Evolutionary conservation across 1,140 invertebrate genomes (phyloP), one percentile per base, ranked within the genome.

Genomic region (Watersipora subatra): DNA sequence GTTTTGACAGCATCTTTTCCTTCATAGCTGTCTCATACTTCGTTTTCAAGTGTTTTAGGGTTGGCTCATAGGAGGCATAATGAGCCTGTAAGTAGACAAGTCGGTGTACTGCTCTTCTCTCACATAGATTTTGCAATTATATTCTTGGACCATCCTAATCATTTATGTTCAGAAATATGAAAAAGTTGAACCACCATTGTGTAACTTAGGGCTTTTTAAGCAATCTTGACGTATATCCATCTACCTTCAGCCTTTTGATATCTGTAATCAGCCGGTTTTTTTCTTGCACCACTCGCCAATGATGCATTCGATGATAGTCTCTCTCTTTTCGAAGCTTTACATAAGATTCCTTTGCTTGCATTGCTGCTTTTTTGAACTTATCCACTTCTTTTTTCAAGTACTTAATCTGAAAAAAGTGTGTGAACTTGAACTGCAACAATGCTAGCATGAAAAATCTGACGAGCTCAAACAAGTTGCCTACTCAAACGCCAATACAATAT

Each of bases 301-400:
- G 80, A 68, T 80, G 76, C 77, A 80, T 79, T 27, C 77, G 71
- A 64, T 81, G 80, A 65, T 76, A 80, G 64, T 81, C 80, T 61
- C 80, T 68, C 63, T 81, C 78, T 65, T 80, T 80, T 57, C 77
- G 71, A 58, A 81, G 68, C 55, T 80, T 80, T 24, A 79, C 74
- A 71, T 77, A 80, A 0, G 72, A 72, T 62, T 81, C 79, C 66
- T 78, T 80, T 12, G 78, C 76, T 72, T 70, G 79, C 78, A 77
- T 64, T 20, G 79, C 78, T 26, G 77, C 77, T 61, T 74, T 73
- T 67, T 69, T 78, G 66, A 71, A 80, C 66, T 77, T 76, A 34
- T 71, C 69, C 15, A 73, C 72, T 66, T 81, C 79, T 26, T 69
- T 68, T 65, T 75, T 70, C 0, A 79, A 66, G 62, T 78, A 75